These are phyloP conservation scores for Drosophila rhopaloa DNA, from an alignment of 1,140 invertebrate genomes.

Conservation along the genomic window DNA sequence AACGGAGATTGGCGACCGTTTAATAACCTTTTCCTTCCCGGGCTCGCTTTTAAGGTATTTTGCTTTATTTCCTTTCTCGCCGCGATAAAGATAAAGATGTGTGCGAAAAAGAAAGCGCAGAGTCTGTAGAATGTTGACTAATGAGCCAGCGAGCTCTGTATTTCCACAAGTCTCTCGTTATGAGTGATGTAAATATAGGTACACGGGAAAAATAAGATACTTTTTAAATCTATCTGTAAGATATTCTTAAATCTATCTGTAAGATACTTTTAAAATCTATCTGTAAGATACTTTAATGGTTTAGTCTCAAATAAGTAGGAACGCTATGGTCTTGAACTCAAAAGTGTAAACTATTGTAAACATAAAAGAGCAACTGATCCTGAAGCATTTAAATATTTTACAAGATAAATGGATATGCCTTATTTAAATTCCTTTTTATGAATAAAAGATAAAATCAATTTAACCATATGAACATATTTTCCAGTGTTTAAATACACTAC, in stretches of 20 bases:
- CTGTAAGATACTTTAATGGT: too few relatives aligned
- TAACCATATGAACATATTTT: background rate
- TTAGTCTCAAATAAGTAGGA: too few relatives aligned
- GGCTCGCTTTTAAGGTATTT: slow-evolving; percentile 59
- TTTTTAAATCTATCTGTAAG: too few relatives aligned
- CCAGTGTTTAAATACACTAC: slow-evolving; percentile 10
- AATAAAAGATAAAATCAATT: background rate
- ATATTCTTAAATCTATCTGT: too few relatives aligned
- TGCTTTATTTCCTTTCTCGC: slow-evolving; percentile 77
- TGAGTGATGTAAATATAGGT: slow-evolving; percentile 26
- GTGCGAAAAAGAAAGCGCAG: slow-evolving; percentile 34
- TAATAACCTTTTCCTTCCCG: slow-evolving; percentile 65
- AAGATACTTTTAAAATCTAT: too few relatives aligned
- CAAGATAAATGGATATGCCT: too few relatives aligned
- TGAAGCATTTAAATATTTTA: too few relatives aligned
- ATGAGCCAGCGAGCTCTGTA: slow-evolving; percentile 60
- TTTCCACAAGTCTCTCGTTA: slow-evolving; percentile 13
- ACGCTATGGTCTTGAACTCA: too few relatives aligned
- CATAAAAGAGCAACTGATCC: too few relatives aligned
- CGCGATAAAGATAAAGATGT: slow-evolving; percentile 62
- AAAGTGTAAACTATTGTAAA: too few relatives aligned
- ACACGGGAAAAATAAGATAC: background rate
- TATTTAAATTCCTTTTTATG: too few relatives aligned
- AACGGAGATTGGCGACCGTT: slow-evolving; percentile 52
- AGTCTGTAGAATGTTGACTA: slow-evolving; percentile 66